Percentiles rank a stretch among this genome's conserved stretches.
Evolutionary conservation across 2,888 invertebrate species (phyloP).

Genomic region (Diloba caeruleocephala): DNA sequence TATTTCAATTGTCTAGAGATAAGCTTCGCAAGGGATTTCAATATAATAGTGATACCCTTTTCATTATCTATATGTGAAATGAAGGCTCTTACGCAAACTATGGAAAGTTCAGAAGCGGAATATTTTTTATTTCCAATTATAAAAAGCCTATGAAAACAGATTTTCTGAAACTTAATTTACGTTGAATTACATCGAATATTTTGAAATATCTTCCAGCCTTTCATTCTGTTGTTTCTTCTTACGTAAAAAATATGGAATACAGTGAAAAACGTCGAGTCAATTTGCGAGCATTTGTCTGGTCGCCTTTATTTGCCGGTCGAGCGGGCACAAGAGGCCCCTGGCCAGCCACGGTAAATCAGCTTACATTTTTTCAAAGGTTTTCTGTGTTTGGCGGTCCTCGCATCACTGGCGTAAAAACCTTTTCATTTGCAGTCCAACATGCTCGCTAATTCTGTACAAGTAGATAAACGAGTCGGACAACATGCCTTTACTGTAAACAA

Average conservation of each 20-base stretch:
- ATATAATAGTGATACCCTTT: slow-evolving; percentile 33
- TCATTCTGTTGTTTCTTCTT: slow-evolving; percentile 59
- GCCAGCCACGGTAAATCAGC: slow-evolving; percentile 85
- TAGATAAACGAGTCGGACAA: slow-evolving; percentile 32
- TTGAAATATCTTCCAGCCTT: slow-evolving; percentile 53
- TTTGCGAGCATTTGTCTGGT: slow-evolving; percentile 88
- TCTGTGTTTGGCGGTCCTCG: slow-evolving; percentile 83
- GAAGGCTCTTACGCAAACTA: slow-evolving; percentile 16
- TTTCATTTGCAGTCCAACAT: slow-evolving; percentile 75
- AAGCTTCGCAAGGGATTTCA: slow-evolving; percentile 35
- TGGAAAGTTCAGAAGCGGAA: slow-evolving; percentile 6
- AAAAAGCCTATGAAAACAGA: slow-evolving; percentile 25
- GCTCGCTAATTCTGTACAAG: slow-evolving; percentile 61
- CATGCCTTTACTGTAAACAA: slow-evolving; percentile 46
- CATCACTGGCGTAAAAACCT: slow-evolving; percentile 81
- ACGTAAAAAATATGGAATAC: slow-evolving; percentile 79
- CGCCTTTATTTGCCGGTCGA: slow-evolving; percentile 87
- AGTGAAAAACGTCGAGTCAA: slow-evolving; percentile 86
- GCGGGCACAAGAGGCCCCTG: slow-evolving; percentile 77
- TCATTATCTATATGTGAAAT: slow-evolving; percentile 10
- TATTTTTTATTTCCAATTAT: slow-evolving; percentile 14
- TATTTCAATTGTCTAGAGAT: slow-evolving; percentile 61
- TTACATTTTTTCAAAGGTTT: slow-evolving; percentile 87
- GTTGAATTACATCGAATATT: slow-evolving; percentile 53
- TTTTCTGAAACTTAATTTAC: slow-evolving; percentile 50